phyloP scores from a whole-genome alignment of 2,888 invertebrate genomes.

The Malthinus flaveolus region DNA sequence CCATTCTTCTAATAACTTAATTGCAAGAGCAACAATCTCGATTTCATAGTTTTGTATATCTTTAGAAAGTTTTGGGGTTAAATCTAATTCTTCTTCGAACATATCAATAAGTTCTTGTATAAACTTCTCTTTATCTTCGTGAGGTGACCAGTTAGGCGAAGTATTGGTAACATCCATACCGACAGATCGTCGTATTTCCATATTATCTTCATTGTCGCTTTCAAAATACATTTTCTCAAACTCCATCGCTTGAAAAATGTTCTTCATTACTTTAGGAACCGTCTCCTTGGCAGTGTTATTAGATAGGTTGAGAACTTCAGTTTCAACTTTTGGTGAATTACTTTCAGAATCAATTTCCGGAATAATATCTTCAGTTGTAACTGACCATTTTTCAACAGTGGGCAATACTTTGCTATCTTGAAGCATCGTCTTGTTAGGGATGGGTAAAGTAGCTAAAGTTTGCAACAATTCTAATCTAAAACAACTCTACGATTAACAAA shows the following conservation, averaged over 20 bases:
- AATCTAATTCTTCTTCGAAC: conserved; percentile 33
- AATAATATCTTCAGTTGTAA: conserved; percentile 46
- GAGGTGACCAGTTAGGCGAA: neutral
- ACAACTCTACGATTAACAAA: conserved; percentile 23
- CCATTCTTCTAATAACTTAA: conserved; percentile 74
- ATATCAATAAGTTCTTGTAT: conserved; percentile 30
- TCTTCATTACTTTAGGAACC: conserved; percentile 4
- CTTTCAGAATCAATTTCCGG: conserved; percentile 53
- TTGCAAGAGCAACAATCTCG: conserved; percentile 63
- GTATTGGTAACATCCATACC: conserved; percentile 34
- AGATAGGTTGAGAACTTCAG: conserved; percentile 17
- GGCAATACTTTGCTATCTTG: conserved; percentile 88
- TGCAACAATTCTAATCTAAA: conserved; percentile 73
- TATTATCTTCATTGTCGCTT: conserved; percentile 1
- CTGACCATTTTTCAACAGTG: conserved; percentile 84
- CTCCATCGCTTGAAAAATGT: conserved; percentile 18
- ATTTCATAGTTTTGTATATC: conserved; percentile 45
- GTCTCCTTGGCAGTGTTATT: conserved; percentile 3
- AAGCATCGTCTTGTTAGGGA: conserved; percentile 90
- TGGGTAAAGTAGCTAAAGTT: conserved; percentile 83
- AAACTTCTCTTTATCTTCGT: conserved; percentile 14
- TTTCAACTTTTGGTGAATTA: conserved; percentile 48
- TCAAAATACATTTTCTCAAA: conserved; percentile 8
- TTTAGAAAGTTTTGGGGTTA: conserved; percentile 42
- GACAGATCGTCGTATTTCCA: conserved; percentile 36